Conservation (phyloP, 2,888 invertebrate species). For the Candidula unifasciata region DNA sequence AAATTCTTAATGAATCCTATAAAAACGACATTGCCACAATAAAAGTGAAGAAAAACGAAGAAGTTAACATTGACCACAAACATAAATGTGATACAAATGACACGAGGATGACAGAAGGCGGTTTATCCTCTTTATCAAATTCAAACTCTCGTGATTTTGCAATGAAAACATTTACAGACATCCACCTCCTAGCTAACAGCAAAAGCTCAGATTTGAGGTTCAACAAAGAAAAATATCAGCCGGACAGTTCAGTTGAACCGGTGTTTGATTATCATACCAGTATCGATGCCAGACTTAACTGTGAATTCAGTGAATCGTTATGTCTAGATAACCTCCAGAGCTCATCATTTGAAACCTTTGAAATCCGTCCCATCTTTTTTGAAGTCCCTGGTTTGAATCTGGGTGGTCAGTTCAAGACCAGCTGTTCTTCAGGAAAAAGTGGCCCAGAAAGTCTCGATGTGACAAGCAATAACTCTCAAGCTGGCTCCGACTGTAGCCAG, state of each 20-base stretch:
- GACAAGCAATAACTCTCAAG: slow-evolving; percentile 39
- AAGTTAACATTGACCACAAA: too few species aligned
- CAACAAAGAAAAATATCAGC: too few species aligned
- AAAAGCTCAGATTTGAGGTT: too few species aligned
- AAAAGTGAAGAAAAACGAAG: too few species aligned
- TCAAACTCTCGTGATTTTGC: not conserved
- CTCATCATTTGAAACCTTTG: not conserved
- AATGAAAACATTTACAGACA: too few species aligned
- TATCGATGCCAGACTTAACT: too few species aligned
- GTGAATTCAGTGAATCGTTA: not conserved
- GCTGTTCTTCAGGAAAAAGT: not conserved
- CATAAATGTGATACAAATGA: too few species aligned
- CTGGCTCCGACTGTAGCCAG: slow-evolving; percentile 14
- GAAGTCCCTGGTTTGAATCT: not conserved
- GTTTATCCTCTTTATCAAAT: not conserved
- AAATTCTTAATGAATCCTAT: too few species aligned
- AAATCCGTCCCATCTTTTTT: not conserved
- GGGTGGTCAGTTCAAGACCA: not conserved
- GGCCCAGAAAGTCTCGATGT: not conserved
- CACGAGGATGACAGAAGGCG: not conserved
- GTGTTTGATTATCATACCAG: too few species aligned
- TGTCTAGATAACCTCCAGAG: not conserved
- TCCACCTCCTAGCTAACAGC: too few species aligned
- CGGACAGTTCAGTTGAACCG: too few species aligned
- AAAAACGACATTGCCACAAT: too few species aligned